Evolutionary conservation across 2,888 invertebrate species (phyloP), one percentile per base, ranked within the genome.

Genomic region (Mythimna albipuncta): DNA sequence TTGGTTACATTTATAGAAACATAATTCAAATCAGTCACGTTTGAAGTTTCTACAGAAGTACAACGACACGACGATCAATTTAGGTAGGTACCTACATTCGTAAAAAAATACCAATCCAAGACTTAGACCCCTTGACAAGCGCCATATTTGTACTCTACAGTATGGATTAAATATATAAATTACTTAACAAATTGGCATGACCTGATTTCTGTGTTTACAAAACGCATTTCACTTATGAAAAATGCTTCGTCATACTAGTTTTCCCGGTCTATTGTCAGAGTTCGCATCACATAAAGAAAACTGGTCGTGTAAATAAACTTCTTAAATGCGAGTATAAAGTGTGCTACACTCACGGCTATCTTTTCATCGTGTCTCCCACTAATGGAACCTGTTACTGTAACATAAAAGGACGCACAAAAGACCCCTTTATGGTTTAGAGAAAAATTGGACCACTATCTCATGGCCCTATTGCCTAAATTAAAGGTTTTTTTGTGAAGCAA

Each of bases 371-470:
- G 72, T 78, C 76, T 72, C 55, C 71, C 79, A 69, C 86, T 89
- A 91, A 91, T 90, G 90, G 89, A 88, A 81, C 82, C 82, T 81
- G 81, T 79, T 87, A 88, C 81, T 66, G 76, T 79, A 54, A 84
- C 84, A 81, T 84, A 88, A 87, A 88, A 87, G 86, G 75, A 81
- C 84, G 65, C 77, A 82, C 85, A 85, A 86, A 88, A 83, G 82
- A 70, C 58, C 47, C 64, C 62, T 73, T 73, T 63, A 83, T 74
- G 82, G 74, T 85, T 87, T 80, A 67, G 72, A 84, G 82, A 85
- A 84, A 87, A 84, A 83, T 79, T 78, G 72, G 79, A 85, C 83
- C 81, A 86, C 87, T 86, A 84, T 84, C 74, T 75, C 75, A 70
- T 80, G 73, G 52, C 69, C 69, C 72, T 82, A 81, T 82, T 63